These are phyloP conservation scores for Halictus rubicundus DNA, from an alignment of 1,140 invertebrate species.

Conservation along the genomic window DNA sequence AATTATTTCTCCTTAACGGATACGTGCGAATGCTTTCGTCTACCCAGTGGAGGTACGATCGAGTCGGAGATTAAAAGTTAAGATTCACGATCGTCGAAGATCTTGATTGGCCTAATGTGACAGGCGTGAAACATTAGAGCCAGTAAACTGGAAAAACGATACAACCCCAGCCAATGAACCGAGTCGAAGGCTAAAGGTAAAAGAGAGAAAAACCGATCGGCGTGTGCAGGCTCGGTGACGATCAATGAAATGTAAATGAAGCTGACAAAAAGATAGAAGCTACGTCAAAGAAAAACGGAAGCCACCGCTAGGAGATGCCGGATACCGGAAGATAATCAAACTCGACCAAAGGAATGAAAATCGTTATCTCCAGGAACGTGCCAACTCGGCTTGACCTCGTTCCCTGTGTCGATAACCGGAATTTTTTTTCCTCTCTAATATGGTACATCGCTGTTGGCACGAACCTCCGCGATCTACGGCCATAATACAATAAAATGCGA, in stretches of 20 bases:
- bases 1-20: too few relatives aligned
- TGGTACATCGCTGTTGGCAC: background rate
- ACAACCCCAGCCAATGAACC: background rate
- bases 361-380: conserved; percentile 50
- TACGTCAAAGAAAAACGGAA: conserved; percentile 12
- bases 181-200: conserved; percentile 16
- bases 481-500: background rate
- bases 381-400: conserved; percentile 46
- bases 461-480: background rate
- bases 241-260: conserved; percentile 11
- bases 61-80: background rate
- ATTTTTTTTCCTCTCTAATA: conserved; percentile 11
- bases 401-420: conserved; percentile 22
- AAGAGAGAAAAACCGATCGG: conserved; percentile 9
- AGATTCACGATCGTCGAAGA: background rate
- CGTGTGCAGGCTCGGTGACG: background rate
- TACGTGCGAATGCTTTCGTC: too few relatives aligned
- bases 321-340: conserved; percentile 52
- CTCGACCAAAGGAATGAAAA: conserved; percentile 36
- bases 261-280: background rate
- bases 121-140: background rate
- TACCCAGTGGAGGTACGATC: background rate
- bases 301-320: background rate
- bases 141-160: background rate
- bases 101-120: background rate